These are phyloP conservation scores for Megaceryle maxima DNA, from an alignment of 2,113 vertebrate species.

Conservation along the genomic window DNA sequence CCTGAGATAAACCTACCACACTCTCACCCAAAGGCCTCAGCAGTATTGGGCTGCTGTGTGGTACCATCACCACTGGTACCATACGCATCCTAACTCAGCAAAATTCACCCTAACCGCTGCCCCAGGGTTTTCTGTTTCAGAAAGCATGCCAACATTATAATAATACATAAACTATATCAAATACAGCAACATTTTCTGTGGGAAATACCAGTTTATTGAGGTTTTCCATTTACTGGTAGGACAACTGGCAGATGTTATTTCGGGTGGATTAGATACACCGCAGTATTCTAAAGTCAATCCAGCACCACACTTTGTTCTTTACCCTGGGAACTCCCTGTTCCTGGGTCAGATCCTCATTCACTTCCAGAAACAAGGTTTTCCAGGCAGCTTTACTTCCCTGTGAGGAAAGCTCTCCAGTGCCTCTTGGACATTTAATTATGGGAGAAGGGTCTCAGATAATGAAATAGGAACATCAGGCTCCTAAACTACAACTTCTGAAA, in stretches of 20 bases:
- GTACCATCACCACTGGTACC: not conserved
- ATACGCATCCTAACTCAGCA: not conserved
- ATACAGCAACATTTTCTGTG: not conserved
- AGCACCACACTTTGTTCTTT: not conserved
- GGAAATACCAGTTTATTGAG: not conserved
- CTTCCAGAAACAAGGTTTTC: not conserved
- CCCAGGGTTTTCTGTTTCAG: not conserved
- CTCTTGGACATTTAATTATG: slow-evolving; percentile 51
- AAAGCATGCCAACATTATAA: not conserved
- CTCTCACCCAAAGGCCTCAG: not conserved
- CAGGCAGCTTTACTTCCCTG: not conserved
- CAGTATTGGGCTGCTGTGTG: accelerated
- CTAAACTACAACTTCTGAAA: slow-evolving; percentile 48
- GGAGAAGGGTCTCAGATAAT: slow-evolving; percentile 51
- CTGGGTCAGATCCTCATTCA: not conserved
- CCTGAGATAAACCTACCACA: not conserved
- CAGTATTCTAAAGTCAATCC: not conserved
- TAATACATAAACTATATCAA: not conserved
- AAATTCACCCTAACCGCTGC: not conserved
- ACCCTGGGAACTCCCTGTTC: not conserved
- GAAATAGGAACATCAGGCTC: slow-evolving; percentile 50
- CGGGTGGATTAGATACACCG: not conserved
- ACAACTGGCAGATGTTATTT: not conserved
- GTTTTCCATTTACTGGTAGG: not conserved
- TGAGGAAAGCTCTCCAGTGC: slow-evolving; percentile 6